Conservation (phyloP, 92 coral and sea anemone genomes). For the Epizoanthus stellaris region DNA sequence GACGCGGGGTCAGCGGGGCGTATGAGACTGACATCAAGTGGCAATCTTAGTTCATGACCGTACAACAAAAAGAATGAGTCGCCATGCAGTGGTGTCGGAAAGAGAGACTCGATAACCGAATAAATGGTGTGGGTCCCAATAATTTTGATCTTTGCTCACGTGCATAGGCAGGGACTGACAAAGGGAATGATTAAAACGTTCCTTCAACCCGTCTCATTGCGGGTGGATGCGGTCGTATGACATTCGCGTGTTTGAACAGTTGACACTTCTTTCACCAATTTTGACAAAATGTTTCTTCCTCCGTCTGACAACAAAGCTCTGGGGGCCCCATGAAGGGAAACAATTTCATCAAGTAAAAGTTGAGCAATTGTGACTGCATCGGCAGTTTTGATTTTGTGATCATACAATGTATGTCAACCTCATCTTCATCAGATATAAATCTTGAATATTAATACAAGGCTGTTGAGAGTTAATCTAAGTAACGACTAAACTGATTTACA, state of each 20-base stretch:
- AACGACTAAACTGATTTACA: no score
- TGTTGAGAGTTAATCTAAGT: no score
- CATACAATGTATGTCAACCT: no score
- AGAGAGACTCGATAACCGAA: conserved; percentile 64
- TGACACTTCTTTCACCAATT: conserved; percentile 46
- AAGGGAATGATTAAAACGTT: conserved; percentile 49
- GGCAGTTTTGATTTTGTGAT: neutral
- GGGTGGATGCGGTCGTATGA: conserved; percentile 59
- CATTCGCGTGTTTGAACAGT: conserved; percentile 37
- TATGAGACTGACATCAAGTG: conserved; percentile 47
- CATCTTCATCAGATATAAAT: no score
- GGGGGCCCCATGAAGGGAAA: conserved; percentile 60
- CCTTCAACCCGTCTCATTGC: conserved; percentile 55
- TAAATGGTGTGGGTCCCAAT: conserved; percentile 64
- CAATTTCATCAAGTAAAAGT: conserved; percentile 49
- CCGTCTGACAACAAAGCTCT: conserved; percentile 52
- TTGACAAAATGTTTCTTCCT: conserved; percentile 50
- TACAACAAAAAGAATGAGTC: conserved; percentile 65
- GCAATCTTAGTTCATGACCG: conserved; percentile 61
- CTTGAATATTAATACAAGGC: no score
- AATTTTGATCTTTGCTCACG: conserved; percentile 44
- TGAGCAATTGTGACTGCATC: conserved; percentile 61
- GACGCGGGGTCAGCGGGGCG: conserved; percentile 50
- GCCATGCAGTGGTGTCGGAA: conserved; percentile 36
- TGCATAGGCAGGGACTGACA: conserved; percentile 58